Percentiles rank a stretch among this genome's conserved stretches.
Evolutionary conservation across 2,797 vertebrate genomes (phyloP).

Genomic region (Streptopelia turtur): DNA sequence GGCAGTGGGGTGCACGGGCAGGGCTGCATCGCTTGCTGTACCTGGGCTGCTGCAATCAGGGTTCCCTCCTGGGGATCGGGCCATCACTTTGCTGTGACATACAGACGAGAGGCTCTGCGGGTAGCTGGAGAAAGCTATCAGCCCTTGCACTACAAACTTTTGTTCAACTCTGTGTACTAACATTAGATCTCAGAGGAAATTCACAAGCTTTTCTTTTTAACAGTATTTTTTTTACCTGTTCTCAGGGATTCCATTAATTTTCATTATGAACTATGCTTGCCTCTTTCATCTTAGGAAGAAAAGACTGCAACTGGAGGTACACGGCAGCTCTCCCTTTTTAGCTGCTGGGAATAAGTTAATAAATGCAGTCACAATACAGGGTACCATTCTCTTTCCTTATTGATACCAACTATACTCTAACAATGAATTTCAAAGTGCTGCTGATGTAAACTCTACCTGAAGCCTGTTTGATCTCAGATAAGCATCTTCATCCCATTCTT

Average conservation of each 20-base stretch:
- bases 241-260: conserved; percentile 57
- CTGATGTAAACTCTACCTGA: conserved; percentile 77
- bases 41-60: not conserved
- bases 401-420: conserved; percentile 67
- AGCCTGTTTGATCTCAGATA: conserved; percentile 78
- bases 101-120: accelerated
- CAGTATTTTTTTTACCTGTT: not conserved
- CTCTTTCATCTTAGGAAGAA: conserved; percentile 60
- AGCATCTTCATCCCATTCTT: conserved; percentile 79
- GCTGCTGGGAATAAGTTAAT: conserved; percentile 71
- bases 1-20: not conserved
- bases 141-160: not conserved
- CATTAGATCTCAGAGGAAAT: not conserved
- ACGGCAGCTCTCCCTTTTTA: conserved; percentile 33
- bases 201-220: conserved; percentile 34
- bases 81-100: not conserved
- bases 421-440: conserved; percentile 76
- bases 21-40: not conserved
- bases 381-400: conserved; percentile 71
- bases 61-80: not conserved
- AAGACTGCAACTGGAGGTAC: conserved; percentile 7
- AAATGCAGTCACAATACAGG: conserved; percentile 67
- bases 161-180: not conserved
- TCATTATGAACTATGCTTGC: conserved; percentile 29
- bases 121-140: not conserved